Conservation (phyloP, 2,113 vertebrate species). For the Megatriorchis doriae region DNA sequence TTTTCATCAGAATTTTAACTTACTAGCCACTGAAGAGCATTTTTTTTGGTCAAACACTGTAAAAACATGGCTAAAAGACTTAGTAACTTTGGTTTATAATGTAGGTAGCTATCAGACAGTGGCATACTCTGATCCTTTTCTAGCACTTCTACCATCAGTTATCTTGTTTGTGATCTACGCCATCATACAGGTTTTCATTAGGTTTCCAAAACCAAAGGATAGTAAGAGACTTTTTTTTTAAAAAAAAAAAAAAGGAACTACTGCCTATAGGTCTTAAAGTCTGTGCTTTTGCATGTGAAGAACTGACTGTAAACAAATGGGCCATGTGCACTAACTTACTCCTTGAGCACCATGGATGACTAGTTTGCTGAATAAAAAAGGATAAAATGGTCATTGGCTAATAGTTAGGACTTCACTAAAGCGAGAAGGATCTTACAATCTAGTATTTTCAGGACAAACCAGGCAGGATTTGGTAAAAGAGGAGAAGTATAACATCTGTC, state of each 20-base stretch:
- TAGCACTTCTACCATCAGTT: not conserved
- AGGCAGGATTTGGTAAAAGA: not conserved
- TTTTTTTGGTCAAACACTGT: not conserved
- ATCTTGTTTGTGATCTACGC: not conserved
- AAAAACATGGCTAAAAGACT: not conserved
- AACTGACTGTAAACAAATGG: not conserved
- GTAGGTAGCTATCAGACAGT: not conserved
- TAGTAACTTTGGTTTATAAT: not conserved
- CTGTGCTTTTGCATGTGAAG: not conserved
- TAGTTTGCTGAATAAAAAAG: not conserved
- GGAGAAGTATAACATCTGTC: not conserved
- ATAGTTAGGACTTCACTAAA: not conserved
- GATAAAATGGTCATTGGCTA: not conserved
- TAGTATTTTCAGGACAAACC: not conserved
- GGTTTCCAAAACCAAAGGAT: not conserved
- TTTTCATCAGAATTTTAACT: not conserved
- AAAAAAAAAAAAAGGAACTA: not conserved
- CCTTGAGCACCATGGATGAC: not conserved
- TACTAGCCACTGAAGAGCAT: not conserved
- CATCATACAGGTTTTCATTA: not conserved
- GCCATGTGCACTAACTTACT: not conserved
- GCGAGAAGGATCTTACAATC: not conserved
- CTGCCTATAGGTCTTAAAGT: not conserved
- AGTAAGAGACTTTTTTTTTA: not conserved
- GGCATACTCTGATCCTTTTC: not conserved